These are phyloP conservation scores for Geopemphigus sp. DNA, from an alignment of 1,140 invertebrate genomes.

Conservation along the genomic window DNA sequence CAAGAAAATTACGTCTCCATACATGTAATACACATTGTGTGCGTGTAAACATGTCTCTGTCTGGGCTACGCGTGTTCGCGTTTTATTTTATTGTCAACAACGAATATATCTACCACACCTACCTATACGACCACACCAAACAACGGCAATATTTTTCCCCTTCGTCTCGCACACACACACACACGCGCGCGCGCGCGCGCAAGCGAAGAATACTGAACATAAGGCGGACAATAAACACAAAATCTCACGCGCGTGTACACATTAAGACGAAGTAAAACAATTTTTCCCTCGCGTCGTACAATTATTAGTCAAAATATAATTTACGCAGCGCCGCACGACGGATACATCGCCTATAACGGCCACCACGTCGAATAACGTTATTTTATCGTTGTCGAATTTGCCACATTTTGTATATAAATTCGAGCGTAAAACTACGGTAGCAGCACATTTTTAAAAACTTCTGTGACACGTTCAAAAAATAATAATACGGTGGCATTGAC, in stretches of 20 bases:
- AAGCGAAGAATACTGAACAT: background rate
- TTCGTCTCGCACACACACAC: background rate
- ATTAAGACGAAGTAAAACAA: background rate
- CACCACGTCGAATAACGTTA: too few relatives aligned
- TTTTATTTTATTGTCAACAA: conserved; percentile 25
- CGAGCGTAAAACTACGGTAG: too few relatives aligned
- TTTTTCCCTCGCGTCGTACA: background rate
- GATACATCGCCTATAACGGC: too few relatives aligned
- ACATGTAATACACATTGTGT: conserved; percentile 8
- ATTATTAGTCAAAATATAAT: background rate
- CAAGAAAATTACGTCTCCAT: conserved; percentile 24
- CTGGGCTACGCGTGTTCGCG: background rate
- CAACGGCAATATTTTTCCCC: background rate
- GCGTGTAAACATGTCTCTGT: background rate
- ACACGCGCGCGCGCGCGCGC: background rate
- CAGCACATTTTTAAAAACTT: too few relatives aligned
- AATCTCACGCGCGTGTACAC: background rate
- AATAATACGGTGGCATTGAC: too few relatives aligned
- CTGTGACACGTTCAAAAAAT: too few relatives aligned
- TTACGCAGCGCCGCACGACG: too few relatives aligned
- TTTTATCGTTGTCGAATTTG: too few relatives aligned
- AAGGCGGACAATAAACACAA: background rate
- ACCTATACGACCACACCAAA: conserved; percentile 13
- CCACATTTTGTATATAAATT: too few relatives aligned
- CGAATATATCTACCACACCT: conserved; percentile 5